A percentile compares a stretch with the other conserved stretches of the same genome.
These are phyloP conservation scores for Patella depressa DNA, from an alignment of 2,888 invertebrate species.

Conservation along the genomic window DNA sequence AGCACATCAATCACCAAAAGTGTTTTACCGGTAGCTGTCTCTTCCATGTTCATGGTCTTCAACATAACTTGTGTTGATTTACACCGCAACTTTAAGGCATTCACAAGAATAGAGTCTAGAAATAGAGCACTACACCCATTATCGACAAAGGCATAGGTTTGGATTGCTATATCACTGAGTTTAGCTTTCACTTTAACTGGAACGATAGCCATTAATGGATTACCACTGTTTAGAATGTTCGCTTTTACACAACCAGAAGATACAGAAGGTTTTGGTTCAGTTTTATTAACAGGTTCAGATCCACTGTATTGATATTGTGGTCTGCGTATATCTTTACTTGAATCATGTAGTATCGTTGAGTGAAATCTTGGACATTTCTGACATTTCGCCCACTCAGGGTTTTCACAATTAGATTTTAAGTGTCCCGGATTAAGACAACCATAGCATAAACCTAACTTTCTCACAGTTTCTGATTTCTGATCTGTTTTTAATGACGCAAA, in stretches of 20 bases:
- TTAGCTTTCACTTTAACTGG: background rate
- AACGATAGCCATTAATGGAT: background rate
- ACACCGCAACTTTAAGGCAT: background rate
- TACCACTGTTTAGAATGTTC: too few species aligned
- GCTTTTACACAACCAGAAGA: too few species aligned
- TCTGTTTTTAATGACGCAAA: background rate
- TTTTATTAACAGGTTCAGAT: too few species aligned
- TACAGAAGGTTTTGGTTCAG: too few species aligned
- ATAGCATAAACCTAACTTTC: background rate
- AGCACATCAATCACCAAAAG: background rate
- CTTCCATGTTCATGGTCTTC: background rate
- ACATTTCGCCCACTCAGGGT: background rate
- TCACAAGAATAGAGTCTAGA: background rate
- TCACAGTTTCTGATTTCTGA: background rate
- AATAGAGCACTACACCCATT: background rate
- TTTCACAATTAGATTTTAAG: background rate
- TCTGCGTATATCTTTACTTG: background rate
- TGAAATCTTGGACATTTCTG: background rate
- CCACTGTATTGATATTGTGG: too few species aligned
- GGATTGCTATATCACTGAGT: background rate
- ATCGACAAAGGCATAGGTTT: constrained; percentile 1
- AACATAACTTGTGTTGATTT: background rate
- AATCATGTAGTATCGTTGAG: background rate
- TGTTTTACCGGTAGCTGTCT: background rate
- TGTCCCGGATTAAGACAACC: background rate